A percentile compares a stretch with the other conserved stretches of the same genome.
phyloP scores from a whole-genome alignment of 2,888 invertebrate genomes.

The Drosophila lacicola region DNA sequence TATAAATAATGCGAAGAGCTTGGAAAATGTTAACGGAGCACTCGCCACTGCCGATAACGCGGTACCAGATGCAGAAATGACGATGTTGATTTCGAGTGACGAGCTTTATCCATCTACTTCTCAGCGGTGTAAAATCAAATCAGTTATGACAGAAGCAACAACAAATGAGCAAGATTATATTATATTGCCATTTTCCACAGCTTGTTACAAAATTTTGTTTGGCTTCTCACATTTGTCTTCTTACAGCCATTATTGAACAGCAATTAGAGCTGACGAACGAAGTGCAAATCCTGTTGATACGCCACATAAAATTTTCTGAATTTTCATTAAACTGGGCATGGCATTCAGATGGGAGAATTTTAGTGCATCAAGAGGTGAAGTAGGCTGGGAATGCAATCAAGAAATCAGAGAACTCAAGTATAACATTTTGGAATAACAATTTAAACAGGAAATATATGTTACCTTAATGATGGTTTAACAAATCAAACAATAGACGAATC shows the following conservation, averaged over 20 bases:
- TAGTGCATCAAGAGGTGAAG: constrained; percentile 20
- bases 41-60: constrained; percentile 67
- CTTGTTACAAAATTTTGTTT: constrained; percentile 18
- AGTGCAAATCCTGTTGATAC: constrained; percentile 64
- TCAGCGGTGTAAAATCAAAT: constrained; percentile 55
- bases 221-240: constrained; percentile 13
- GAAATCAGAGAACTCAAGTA: constrained; percentile 5
- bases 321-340: constrained; percentile 16
- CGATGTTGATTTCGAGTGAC: constrained; percentile 25
- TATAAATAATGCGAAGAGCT: constrained; percentile 71
- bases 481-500: no score
- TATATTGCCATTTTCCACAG: constrained; percentile 25
- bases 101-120: constrained; percentile 7
- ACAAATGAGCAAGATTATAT: constrained; percentile 34
- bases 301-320: constrained; percentile 9
- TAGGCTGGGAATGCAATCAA: constrained; percentile 17
- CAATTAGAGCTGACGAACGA: constrained; percentile 60
- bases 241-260: constrained; percentile 50
- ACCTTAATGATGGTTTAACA: no score
- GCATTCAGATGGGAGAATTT: constrained; percentile 15
- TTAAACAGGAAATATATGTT: not conserved
- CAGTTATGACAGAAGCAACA: constrained; percentile 38
- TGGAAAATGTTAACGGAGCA: constrained; percentile 49
- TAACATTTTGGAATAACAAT: not conserved
- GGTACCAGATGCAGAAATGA: constrained; percentile 32